Percentiles rank a stretch among this genome's conserved stretches.
Evolutionary conservation across 1,140 invertebrate genomes (phyloP).

Genomic region (Colletes latitarsis): DNA sequence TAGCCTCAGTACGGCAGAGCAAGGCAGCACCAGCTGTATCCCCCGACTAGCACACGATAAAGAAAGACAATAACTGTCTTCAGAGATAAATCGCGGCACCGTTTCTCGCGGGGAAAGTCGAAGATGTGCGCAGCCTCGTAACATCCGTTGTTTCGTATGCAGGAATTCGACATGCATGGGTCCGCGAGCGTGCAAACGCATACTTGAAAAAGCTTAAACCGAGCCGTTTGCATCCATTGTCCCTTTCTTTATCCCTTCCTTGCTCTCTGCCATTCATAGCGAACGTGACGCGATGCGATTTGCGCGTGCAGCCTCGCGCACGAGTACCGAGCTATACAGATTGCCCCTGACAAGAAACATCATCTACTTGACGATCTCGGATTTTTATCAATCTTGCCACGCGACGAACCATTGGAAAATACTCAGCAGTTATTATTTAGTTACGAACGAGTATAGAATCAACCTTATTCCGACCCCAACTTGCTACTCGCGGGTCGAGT

Average conservation of each 20-base stretch:
- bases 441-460: too few species aligned
- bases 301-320: neutral
- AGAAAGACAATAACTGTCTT: neutral
- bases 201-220: slow-evolving; percentile 44
- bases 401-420: too few species aligned
- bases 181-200: slow-evolving; percentile 42
- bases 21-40: too few species aligned
- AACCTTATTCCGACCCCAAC: too few species aligned
- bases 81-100: slow-evolving; percentile 50
- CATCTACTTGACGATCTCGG: too few species aligned
- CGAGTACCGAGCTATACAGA: neutral
- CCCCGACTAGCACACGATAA: too few species aligned
- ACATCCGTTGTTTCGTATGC: slow-evolving; percentile 45
- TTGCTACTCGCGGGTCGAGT: too few species aligned
- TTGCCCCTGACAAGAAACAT: too few species aligned
- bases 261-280: neutral
- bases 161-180: slow-evolving; percentile 41
- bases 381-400: too few species aligned
- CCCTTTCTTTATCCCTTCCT: slow-evolving; percentile 12
- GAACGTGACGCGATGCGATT: slow-evolving; percentile 31
- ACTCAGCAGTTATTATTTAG: too few species aligned
- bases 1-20: too few species aligned
- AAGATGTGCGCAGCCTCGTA: slow-evolving; percentile 35
- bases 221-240: slow-evolving; percentile 46
- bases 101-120: slow-evolving; percentile 15